A percentile compares a stretch with the other conserved stretches of the same genome.
phyloP scores from a whole-genome alignment of 23 tunicate genomes.

The Halocynthia aurantium region DNA sequence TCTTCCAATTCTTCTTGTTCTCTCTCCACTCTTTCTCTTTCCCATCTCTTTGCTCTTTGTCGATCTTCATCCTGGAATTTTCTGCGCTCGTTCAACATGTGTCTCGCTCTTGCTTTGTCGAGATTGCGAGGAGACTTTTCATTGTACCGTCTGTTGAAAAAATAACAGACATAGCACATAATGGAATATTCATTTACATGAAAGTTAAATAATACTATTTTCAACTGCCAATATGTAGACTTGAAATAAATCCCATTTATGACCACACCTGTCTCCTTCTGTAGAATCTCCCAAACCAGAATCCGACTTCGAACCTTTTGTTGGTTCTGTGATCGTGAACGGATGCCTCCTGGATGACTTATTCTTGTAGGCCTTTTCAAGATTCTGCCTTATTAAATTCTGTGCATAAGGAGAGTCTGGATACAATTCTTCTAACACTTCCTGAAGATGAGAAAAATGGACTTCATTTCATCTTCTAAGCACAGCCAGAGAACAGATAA shows the following conservation, averaged over 20 bases:
- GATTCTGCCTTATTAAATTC: slow-evolving; percentile 62
- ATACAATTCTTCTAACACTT: slow-evolving; percentile 82
- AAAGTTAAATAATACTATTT: neutral
- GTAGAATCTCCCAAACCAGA: slow-evolving; percentile 92
- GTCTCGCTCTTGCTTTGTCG: slow-evolving; percentile 54
- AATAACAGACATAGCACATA: neutral
- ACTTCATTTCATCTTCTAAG: neutral
- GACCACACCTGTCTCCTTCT: slow-evolving; percentile 77
- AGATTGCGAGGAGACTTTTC: slow-evolving; percentile 37
- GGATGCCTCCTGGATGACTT: slow-evolving; percentile 17
- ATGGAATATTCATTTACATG: neutral
- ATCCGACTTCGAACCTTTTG: slow-evolving; percentile 83
- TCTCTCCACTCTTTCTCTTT: slow-evolving; percentile 65
- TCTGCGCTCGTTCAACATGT: slow-evolving; percentile 39
- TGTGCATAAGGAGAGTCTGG: slow-evolving; percentile 96
- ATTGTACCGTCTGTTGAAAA: slow-evolving; percentile 36
- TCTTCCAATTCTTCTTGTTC: slow-evolving; percentile 80
- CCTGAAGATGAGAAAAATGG: slow-evolving; percentile 28
- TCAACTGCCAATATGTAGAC: neutral
- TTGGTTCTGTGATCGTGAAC: slow-evolving; percentile 35
- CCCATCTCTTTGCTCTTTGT: slow-evolving; percentile 76
- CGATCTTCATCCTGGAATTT: slow-evolving; percentile 80
- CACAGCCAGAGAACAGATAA: neutral
- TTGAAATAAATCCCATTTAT: neutral
- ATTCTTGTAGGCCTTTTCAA: slow-evolving; percentile 52